These are phyloP conservation scores for Liopterus haemorrhoidalis DNA, from an alignment of 2,888 invertebrate species.

Conservation along the genomic window DNA sequence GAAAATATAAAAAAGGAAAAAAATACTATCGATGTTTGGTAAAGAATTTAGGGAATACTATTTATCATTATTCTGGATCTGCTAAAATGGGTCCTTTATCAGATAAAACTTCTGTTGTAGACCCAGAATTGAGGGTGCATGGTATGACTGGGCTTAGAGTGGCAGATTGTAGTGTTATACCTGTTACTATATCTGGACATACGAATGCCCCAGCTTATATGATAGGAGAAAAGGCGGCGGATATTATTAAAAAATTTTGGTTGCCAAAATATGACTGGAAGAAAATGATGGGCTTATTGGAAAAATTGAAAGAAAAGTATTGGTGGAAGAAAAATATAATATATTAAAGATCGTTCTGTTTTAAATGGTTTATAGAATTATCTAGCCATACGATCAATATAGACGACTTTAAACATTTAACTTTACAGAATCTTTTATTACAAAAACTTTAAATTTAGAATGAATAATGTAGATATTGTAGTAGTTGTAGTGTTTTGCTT, in stretches of 20 bases:
- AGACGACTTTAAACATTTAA: too few relatives aligned
- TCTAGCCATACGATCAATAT: too few relatives aligned
- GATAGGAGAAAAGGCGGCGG: conserved; percentile 67
- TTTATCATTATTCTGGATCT: conserved; percentile 57
- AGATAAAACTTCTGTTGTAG: conserved; percentile 60
- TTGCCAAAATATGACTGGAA: too few relatives aligned
- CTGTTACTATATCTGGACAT: conserved; percentile 59
- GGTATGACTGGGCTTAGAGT: conserved; percentile 57
- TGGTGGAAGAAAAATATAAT: too few relatives aligned
- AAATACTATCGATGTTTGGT: conserved; percentile 9
- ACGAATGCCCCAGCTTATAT: conserved; percentile 64
- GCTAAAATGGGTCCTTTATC: conserved; percentile 64
- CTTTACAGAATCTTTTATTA: too few relatives aligned
- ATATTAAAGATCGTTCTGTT: too few relatives aligned
- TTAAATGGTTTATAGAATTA: too few relatives aligned
- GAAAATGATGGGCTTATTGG: too few relatives aligned
- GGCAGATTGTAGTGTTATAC: conserved; percentile 64
- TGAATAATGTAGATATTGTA: too few relatives aligned
- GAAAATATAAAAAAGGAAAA: not conserved
- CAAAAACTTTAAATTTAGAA: too few relatives aligned
- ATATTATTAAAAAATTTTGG: conserved; percentile 58
- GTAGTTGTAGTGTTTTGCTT: too few relatives aligned
- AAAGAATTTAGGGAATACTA: conserved; percentile 3
- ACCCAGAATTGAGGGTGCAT: conserved; percentile 56
- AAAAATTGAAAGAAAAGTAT: too few relatives aligned